Evolutionary conservation across 2,113 vertebrate species (phyloP).

Genomic region (Cairina moschata): DNA sequence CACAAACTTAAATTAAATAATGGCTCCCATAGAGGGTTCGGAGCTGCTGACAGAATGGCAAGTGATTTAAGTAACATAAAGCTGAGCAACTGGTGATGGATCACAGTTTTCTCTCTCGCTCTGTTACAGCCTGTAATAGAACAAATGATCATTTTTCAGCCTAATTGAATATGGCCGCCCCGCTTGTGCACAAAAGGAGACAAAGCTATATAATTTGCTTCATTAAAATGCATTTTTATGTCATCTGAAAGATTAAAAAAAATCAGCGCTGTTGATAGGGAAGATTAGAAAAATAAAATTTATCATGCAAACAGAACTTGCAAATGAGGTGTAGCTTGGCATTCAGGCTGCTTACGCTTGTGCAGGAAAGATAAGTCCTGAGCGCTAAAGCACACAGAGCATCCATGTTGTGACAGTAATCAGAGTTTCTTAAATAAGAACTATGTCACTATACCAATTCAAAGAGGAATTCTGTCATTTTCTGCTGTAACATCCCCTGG

Average conservation of each 20-base stretch:
- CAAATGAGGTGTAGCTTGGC: constrained; percentile 33
- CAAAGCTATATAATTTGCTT: constrained; percentile 30
- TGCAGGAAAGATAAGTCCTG: not conserved
- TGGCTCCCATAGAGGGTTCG: constrained; percentile 21
- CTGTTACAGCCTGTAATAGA: not conserved
- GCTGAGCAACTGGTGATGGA: constrained; percentile 43
- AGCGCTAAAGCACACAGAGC: not conserved
- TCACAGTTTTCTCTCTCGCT: not conserved
- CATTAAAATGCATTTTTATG: constrained; percentile 41
- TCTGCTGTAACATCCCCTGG: not conserved
- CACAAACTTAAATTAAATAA: constrained; percentile 60
- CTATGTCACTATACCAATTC: not conserved
- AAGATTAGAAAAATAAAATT: constrained; percentile 47
- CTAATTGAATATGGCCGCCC: constrained; percentile 62
- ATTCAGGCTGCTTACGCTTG: not conserved
- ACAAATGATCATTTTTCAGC: constrained; percentile 69
- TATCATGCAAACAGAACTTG: constrained; percentile 19
- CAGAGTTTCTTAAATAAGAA: not conserved
- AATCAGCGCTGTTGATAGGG: not conserved
- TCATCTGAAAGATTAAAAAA: not conserved
- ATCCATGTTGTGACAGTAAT: not conserved
- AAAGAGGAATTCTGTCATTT: not conserved
- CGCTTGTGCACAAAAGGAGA: not conserved
- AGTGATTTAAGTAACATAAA: constrained; percentile 1
- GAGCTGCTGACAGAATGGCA: not conserved